Percentiles rank a stretch among this genome's conserved stretches.
phyloP scores from a whole-genome alignment of 2,888 invertebrate species.

The Ametastegia equiseti region DNA sequence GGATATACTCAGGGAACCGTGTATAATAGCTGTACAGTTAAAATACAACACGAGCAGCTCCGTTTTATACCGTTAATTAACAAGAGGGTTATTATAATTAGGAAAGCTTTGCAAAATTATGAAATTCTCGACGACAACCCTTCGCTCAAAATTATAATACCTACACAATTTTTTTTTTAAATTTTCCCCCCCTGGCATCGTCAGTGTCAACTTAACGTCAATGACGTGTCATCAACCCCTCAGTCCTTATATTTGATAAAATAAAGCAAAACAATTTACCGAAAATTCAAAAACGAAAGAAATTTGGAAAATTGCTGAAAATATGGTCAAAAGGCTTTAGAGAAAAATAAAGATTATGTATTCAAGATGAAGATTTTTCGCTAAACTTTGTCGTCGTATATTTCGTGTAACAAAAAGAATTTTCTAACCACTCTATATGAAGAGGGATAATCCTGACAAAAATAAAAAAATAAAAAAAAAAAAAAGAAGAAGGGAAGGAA shows the following conservation, averaged over 20 bases:
- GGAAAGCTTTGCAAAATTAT: neutral
- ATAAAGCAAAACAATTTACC: no score
- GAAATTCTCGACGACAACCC: constrained; percentile 7
- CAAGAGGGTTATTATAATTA: constrained; percentile 24
- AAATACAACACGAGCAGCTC: neutral
- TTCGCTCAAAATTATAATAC: constrained; percentile 2
- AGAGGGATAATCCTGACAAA: constrained; percentile 11
- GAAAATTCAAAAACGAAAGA: no score
- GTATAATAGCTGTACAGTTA: constrained; percentile 10
- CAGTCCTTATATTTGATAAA: no score
- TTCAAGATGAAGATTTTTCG: neutral
- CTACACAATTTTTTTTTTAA: neutral
- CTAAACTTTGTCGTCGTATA: neutral
- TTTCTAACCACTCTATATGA: neutral
- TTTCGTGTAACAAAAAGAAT: neutral
- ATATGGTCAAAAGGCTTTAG: no score
- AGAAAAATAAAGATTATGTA: neutral
- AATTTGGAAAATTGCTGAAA: no score
- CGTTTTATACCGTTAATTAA: constrained; percentile 6
- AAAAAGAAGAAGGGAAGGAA: constrained; percentile 11
- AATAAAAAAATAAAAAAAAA: neutral
- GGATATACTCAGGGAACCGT: neutral
- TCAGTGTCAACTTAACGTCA: neutral
- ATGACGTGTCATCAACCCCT: no score
- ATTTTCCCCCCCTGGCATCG: neutral